A percentile compares a stretch with the other conserved stretches of the same genome.
Conservation (phyloP, 2,888 invertebrate species). For the Clostera curtula region DNA sequence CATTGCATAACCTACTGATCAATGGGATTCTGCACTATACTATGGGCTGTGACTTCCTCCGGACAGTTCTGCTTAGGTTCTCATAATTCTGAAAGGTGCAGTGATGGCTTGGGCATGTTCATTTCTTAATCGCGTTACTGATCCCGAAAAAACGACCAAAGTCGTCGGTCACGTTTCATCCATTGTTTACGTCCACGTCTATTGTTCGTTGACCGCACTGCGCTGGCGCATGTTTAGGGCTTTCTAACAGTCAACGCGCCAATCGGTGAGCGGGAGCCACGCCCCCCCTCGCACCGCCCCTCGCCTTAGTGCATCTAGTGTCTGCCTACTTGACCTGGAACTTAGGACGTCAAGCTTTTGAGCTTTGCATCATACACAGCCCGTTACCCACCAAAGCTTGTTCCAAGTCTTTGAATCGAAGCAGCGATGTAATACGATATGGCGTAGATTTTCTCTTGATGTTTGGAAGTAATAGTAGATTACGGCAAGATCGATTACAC, state of each 20-base stretch:
- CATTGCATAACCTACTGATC: no score
- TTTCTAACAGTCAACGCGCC: conserved; percentile 24
- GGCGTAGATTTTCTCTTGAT: background rate
- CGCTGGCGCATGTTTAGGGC: conserved; percentile 17
- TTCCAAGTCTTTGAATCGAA: no score
- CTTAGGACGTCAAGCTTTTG: no score
- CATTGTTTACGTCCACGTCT: conserved; percentile 35
- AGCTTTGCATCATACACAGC: no score
- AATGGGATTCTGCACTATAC: no score
- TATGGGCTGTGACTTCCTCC: no score
- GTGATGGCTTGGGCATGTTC: no score
- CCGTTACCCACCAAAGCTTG: no score
- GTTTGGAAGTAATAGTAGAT: background rate
- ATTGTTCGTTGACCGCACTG: conserved; percentile 29
- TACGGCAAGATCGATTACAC: background rate
- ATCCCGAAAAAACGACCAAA: conserved; percentile 27
- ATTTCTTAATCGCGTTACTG: no score
- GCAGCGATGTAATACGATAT: background rate
- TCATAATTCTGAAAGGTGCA: no score
- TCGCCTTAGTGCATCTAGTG: conserved; percentile 9
- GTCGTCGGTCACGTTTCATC: conserved; percentile 38
- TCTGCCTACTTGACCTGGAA: conserved; percentile 10
- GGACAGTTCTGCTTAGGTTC: no score
- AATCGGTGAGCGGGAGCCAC: conserved; percentile 19
- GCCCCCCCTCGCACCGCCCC: conserved; percentile 17